Conservation (phyloP, 2,113 vertebrate genomes). For the Papio anubis region DNA sequence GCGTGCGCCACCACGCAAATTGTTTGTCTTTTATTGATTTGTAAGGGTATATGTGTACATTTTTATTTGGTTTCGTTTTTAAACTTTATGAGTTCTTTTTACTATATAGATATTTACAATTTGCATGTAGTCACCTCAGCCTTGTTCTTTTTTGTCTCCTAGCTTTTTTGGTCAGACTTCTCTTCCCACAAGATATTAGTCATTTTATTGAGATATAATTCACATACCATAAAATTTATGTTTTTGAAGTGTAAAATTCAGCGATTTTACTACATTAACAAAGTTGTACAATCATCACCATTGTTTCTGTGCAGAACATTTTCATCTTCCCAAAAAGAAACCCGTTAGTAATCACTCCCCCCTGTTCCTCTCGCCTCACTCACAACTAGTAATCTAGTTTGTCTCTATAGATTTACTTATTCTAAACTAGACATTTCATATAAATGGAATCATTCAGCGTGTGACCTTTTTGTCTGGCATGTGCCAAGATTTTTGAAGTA, state of each 20-base stretch:
- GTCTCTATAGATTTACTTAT: neutral
- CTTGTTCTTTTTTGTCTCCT: neutral
- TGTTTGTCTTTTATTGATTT: constrained; percentile 13
- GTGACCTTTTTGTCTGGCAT: neutral
- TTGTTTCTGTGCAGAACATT: neutral
- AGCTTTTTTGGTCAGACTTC: neutral
- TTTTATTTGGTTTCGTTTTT: constrained; percentile 34
- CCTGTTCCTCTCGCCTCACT: neutral
- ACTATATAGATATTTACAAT: constrained; percentile 25
- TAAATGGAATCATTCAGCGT: neutral
- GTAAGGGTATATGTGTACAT: neutral
- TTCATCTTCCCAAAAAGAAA: neutral
- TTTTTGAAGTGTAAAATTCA: neutral
- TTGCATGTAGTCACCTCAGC: neutral
- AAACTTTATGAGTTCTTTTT: constrained; percentile 22
- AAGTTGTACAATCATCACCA: neutral
- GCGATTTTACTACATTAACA: neutral
- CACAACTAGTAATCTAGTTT: neutral
- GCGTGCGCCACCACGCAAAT: neutral
- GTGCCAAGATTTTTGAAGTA: neutral
- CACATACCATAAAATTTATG: neutral
- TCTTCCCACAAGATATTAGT: neutral
- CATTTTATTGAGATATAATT: neutral
- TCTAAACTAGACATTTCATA: neutral
- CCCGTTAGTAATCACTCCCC: neutral